A percentile compares a stretch with the other conserved stretches of the same genome.
Evolutionary conservation across 23 tunicate genomes (phyloP).

Genomic region (Ciona savignyi): DNA sequence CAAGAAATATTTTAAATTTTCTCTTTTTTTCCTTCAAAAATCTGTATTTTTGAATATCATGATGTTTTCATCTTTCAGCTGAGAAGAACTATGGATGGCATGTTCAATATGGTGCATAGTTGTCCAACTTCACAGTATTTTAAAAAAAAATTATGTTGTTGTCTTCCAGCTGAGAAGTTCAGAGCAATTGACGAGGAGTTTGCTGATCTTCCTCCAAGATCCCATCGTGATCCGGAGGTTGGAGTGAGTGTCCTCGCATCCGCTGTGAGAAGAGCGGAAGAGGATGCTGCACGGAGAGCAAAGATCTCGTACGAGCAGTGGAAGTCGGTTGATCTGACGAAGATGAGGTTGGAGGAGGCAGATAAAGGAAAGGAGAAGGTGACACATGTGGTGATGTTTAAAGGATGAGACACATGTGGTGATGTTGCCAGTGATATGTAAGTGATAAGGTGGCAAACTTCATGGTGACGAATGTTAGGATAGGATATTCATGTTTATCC

Average conservation of each 20-base stretch:
- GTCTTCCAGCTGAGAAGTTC: constrained; percentile 60
- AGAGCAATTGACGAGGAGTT: constrained; percentile 62
- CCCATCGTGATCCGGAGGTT: constrained; percentile 34
- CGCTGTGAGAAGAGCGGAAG: constrained; percentile 64
- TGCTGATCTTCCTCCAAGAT: constrained; percentile 19
- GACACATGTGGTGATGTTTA: too few relatives aligned
- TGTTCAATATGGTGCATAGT: too few relatives aligned
- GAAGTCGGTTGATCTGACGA: constrained; percentile 56
- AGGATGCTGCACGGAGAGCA: constrained; percentile 68
- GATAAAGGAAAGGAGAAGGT: constrained; percentile 62
- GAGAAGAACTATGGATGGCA: too few relatives aligned
- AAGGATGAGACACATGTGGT: too few relatives aligned
- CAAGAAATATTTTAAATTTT: too few relatives aligned
- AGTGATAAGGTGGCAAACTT: too few relatives aligned
- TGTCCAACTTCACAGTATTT: constrained; percentile 2
- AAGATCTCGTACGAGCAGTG: constrained; percentile 66
- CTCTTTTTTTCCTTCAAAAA: too few relatives aligned
- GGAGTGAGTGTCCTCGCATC: constrained; percentile 21
- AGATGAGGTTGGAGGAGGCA: constrained; percentile 57
- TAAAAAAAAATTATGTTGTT: neutral
- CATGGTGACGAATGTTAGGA: too few relatives aligned
- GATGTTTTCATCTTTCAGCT: too few relatives aligned
- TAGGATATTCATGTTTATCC: too few relatives aligned
- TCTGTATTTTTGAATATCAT: too few relatives aligned
- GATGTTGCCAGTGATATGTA: too few relatives aligned